Evolutionary conservation across 2,113 vertebrate species (phyloP), one percentile per base, ranked within the genome.

Genomic region (Dunckerocampus dactyliophorus): DNA sequence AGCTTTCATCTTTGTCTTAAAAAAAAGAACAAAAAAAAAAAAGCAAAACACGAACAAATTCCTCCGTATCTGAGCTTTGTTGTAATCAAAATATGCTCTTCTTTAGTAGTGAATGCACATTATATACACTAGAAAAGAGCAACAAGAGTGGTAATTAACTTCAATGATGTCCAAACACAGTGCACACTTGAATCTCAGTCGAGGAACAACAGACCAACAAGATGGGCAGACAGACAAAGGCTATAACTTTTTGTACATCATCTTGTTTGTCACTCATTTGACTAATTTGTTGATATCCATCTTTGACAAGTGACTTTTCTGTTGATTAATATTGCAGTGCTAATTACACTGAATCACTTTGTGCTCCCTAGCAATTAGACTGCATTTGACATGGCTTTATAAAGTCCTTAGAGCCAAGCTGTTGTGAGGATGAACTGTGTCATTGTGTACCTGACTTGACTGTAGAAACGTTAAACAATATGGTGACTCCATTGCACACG

Each of bases 401-500:
- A 12, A 37, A 55, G 16, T 37, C 17, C 10, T 37, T 19, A 12
- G 17, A 55, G 49, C 31, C 3, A 53, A 31, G 51, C 31, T 54
- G 31, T 8, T 37, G 31, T n/a, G 8, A n/a, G 51, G 34, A 54
- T 7, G 51, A n/a, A 54, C 51, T 1, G 6, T 4, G 54, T 42
- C 34, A 9, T 13, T 12, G 34, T 42, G 19, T n/a, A 42, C 34
- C 54, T 42, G 54, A 56, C n/a, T 56, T 14, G 19, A 21, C 37
- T 56, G 20, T 16, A 8, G 15, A 19, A 20, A 42, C 20, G 37
- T 56, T 56, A 21, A 56, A 42, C 19, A 42, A 42, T 42, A 42
- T 14, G 19, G 54, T 47, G 37, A 24, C 58, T 70, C 74, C 57
- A 78, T 76, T 69, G 65, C 45, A 69, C 52, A 60, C 53, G 50